Conservation (phyloP, 37 sponge, comb jelly and placozoan genomes). For the Hormiphora californensis region DNA sequence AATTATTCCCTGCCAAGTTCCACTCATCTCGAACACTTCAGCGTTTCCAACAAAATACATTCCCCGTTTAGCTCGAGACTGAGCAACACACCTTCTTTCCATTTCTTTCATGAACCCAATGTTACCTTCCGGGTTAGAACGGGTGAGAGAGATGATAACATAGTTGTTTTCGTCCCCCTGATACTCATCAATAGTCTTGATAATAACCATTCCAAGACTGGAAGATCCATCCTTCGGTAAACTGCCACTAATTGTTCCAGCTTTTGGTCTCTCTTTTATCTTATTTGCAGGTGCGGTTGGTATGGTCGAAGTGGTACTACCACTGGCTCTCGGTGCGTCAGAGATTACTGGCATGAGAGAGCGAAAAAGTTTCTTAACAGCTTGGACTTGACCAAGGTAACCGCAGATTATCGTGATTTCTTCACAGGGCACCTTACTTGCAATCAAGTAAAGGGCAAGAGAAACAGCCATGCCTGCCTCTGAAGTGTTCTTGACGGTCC, state of each 20-base stretch:
- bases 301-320: no score
- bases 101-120: conserved; percentile 73
- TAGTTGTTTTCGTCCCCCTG: conserved; percentile 92
- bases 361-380: background rate
- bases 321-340: no score
- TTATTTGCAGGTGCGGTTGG: no score
- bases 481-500: conserved; percentile 53
- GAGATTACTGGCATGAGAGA: background rate
- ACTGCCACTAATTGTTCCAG: no score
- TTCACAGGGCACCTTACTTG: conserved; percentile 62
- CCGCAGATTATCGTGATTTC: conserved; percentile 82
- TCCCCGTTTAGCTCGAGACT: conserved; percentile 77
- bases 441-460: conserved; percentile 65
- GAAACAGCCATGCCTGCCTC: conserved; percentile 66
- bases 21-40: conserved; percentile 55
- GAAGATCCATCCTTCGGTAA: no score
- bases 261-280: no score
- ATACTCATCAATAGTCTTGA: conserved; percentile 81
- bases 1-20: conserved; percentile 66
- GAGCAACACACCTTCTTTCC: conserved; percentile 81
- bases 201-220: conserved; percentile 60
- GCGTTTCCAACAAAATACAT: conserved; percentile 82
- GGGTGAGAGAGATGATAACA: conserved; percentile 70
- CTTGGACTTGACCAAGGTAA: conserved; percentile 68
- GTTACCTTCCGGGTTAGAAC: conserved; percentile 65